Base-by-base conservation (phyloP, 2,797 vertebrate genomes). In the Argentina silus region DNA sequence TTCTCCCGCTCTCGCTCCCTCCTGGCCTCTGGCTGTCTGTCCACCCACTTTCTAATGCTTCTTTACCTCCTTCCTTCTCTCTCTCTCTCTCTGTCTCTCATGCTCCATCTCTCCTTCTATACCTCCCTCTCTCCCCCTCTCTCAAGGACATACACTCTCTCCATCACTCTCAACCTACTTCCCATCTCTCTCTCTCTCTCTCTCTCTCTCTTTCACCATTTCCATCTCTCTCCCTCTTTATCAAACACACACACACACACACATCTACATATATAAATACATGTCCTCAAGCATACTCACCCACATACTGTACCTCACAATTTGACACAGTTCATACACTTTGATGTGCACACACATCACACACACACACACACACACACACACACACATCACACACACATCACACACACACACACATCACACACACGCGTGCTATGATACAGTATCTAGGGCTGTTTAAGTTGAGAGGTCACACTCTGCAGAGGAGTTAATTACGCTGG, bases 401-500 rank as follows among this genome's bases (percentile, higher is more conserved):
- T n/a, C 70, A 71, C 6, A 21, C 47, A 44, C 67, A 73, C 27
- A 55, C 17, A 43, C 19, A 14, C 19, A 44, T 17, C 21, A 44
- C 47, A 69, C 17, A 61, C 57, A 73, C 47, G 68, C 6, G n/a
- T n/a, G n/a, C n/a, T n/a, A n/a, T n/a, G n/a, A n/a, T n/a, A n/a
- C 43, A 65, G 77, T 82, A 75, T 68, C 67, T 70, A 15, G 64
- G 51, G 61, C 48, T 76, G 73, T 61, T 81, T 78, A 67, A 80
- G 75, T 86, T 84, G 72, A 47, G 72, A 72, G 76, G 80, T 80
- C 68, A 70, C 69, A 84, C 77, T 82, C 69, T 73, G 80, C 74
- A 76, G 83, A 88, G 87, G 85, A 93, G 92, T 93, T 94, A 94
- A 94, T 93, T 93, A 93, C 91, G 86, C 80, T 76, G 19, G 60